These are phyloP conservation scores for Catalaphyllia jardinei DNA, from an alignment of 64 coral and sea anemone species.

Conservation along the genomic window DNA sequence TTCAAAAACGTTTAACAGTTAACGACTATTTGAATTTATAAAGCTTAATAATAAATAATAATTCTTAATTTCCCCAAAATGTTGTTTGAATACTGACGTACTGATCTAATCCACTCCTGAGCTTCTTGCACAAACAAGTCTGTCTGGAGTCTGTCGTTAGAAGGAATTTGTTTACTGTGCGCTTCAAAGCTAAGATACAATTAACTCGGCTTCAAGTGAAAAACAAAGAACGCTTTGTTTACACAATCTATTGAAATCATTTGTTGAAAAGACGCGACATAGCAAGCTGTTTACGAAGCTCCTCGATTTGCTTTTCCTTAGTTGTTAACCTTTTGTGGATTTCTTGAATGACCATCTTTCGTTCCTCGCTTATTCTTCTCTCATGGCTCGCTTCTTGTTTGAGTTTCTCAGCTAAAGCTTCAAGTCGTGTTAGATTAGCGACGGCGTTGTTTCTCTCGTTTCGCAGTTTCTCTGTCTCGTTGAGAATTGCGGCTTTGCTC, in stretches of 20 bases:
- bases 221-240: too few relatives aligned
- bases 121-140: too few relatives aligned
- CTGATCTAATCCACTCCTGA: too few relatives aligned
- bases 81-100: too few relatives aligned
- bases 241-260: background rate
- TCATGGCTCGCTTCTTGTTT: slow-evolving; percentile 12
- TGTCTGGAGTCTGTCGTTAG: too few relatives aligned
- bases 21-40: too few relatives aligned
- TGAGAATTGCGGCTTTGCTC: slow-evolving; percentile 80
- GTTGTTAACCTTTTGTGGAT: slow-evolving; percentile 36
- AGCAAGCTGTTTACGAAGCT: slow-evolving; percentile 55
- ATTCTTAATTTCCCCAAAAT: too few relatives aligned
- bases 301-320: slow-evolving; percentile 75
- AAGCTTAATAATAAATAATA: too few relatives aligned
- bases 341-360: slow-evolving; percentile 66
- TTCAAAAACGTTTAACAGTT: too few relatives aligned
- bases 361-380: slow-evolving; percentile 38
- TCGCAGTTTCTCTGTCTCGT: slow-evolving; percentile 77
- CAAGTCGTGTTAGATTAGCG: slow-evolving; percentile 50
- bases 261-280: slow-evolving; percentile 56
- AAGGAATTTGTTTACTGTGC: too few relatives aligned
- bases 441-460: slow-evolving; percentile 54
- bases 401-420: slow-evolving; percentile 38
- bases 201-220: too few relatives aligned
- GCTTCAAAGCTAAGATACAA: too few relatives aligned